Evolutionary conservation across 2,888 invertebrate genomes (phyloP), one percentile per base, ranked within the genome.

Genomic region (Diogma glabrata): DNA sequence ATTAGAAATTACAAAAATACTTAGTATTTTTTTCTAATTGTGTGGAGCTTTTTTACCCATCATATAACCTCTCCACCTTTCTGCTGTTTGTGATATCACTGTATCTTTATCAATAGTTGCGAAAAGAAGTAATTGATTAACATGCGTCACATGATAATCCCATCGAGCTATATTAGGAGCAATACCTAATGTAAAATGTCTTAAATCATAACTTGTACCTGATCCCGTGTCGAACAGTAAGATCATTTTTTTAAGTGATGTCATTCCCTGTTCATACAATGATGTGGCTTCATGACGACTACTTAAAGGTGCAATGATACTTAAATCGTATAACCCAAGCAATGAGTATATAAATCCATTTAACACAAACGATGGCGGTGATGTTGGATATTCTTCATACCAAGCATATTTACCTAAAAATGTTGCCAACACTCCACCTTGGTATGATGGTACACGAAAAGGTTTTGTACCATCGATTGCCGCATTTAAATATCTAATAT

Each of bases 91-190:
- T 14, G 82, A 75, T 55, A 94, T 79, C 51, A 94, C 73, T 1
- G 87, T 83, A 61, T 91, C 89, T 52, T 78, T 78, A 58, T 92
- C 90, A 43, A 97, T 80, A 1, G 91, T 87, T 33, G 86, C 84
- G 20, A 97, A 72, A 52, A 94, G 75, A 56, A 97, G 79, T 56
- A 95, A 75, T 65, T 99, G 95, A 73, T 95, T 96, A 20, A 99
- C 87, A 67, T 99, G 99, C 0, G 96, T 95, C 0, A 94, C 90
- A 71, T 99, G 99, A 69, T 99, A 99, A 67, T 99, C 99, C 94
- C 97, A 96, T 52, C 99, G 75, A 0, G 99, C 99, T 55, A 96
- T 75, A 69, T 99, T 99, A 1, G 93, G 93, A 22, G 90, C 85
- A 16, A 87, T 84, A 17, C 69, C 65, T 28, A 93, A 71, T 1